phyloP scores from a whole-genome alignment of 2,113 vertebrate genomes.

The Platanista minor region DNA sequence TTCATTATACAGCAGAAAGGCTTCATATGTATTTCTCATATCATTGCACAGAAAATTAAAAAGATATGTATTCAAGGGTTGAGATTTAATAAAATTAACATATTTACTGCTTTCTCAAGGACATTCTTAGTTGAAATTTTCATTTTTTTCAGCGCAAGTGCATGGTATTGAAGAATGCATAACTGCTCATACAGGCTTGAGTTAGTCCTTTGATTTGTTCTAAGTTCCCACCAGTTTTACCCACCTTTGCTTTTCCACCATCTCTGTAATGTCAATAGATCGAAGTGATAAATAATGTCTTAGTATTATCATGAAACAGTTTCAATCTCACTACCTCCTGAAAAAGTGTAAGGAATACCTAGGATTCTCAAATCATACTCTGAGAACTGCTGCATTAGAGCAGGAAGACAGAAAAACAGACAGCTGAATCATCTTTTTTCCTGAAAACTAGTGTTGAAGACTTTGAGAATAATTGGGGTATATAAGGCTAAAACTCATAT shows the following conservation, averaged over 20 bases:
- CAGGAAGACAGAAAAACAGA: background rate
- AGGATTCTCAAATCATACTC: background rate
- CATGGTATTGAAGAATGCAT: background rate
- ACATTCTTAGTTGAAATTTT: background rate
- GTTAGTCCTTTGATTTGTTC: background rate
- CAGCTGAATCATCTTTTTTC: background rate
- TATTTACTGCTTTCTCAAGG: background rate
- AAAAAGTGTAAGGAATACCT: background rate
- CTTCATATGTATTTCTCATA: background rate
- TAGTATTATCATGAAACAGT: background rate
- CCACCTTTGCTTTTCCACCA: background rate
- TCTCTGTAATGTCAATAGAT: background rate
- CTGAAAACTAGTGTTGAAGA: background rate
- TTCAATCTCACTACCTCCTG: background rate
- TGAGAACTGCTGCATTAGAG: background rate
- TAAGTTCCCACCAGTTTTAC: background rate
- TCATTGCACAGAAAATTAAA: background rate
- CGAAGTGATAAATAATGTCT: background rate
- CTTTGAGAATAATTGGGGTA: background rate
- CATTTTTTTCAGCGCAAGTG: background rate
- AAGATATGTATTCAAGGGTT: background rate
- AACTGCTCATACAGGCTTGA: background rate
- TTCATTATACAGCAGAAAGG: background rate
- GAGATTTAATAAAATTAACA: background rate
- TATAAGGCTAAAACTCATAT: background rate